Evolutionary conservation across 2,888 invertebrate species (phyloP).

Genomic region (Koerneria pararmatus): DNA sequence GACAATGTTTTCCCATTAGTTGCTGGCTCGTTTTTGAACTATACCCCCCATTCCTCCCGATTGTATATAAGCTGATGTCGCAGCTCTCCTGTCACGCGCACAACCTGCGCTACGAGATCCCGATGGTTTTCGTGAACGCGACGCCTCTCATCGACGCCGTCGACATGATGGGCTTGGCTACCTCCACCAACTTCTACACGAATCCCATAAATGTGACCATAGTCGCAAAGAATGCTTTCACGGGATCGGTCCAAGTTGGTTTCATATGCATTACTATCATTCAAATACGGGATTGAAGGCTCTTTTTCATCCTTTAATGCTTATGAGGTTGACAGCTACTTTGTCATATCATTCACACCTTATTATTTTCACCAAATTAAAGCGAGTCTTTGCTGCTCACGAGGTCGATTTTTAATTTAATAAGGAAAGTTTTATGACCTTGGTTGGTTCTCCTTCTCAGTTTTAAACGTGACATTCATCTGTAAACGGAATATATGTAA

Average conservation of each 20-base stretch:
- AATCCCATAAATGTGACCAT: slow-evolving; percentile 52
- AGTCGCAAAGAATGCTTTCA: slow-evolving; percentile 37
- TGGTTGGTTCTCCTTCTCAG: too few relatives aligned
- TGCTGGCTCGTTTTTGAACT: neutral
- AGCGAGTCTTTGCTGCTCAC: too few relatives aligned
- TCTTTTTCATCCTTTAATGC: too few relatives aligned
- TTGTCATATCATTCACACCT: too few relatives aligned
- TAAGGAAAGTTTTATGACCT: too few relatives aligned
- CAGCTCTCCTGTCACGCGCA: slow-evolving; percentile 47
- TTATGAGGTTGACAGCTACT: too few relatives aligned
- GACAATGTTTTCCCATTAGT: neutral
- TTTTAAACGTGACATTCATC: too few relatives aligned
- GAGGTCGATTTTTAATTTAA: too few relatives aligned
- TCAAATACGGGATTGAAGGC: too few relatives aligned
- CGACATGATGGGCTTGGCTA: slow-evolving; percentile 44
- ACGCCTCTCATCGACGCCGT: slow-evolving; percentile 46
- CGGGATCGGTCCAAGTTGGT: slow-evolving; percentile 49
- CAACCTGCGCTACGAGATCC: slow-evolving; percentile 52
- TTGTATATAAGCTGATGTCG: slow-evolving; percentile 22
- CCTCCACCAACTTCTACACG: slow-evolving; percentile 50
- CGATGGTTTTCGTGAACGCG: slow-evolving; percentile 54
- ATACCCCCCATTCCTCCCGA: neutral
- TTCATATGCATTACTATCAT: too few relatives aligned
- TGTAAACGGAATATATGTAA: too few relatives aligned
- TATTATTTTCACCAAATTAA: too few relatives aligned